A percentile compares a stretch with the other conserved stretches of the same genome.
These are phyloP conservation scores for Phenacoccus solenopsis DNA, from an alignment of 1,140 invertebrate species.

Conservation along the genomic window DNA sequence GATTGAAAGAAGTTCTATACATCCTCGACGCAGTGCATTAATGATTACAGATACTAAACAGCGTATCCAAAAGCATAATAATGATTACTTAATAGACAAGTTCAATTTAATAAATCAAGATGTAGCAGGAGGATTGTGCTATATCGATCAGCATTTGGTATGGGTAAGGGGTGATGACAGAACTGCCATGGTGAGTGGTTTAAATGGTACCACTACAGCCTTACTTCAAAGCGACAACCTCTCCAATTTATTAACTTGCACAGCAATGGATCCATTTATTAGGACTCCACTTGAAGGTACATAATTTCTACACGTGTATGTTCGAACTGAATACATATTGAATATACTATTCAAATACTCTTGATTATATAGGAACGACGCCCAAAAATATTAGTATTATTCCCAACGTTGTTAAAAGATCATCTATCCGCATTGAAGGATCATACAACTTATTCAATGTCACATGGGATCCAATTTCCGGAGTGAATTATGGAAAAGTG, in stretches of 20 bases:
- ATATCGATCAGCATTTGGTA: constrained; percentile 62
- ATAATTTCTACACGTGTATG: neutral
- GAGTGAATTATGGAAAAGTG: constrained; percentile 64
- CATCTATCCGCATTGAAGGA: constrained; percentile 51
- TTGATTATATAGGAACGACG: neutral
- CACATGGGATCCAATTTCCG: constrained; percentile 56
- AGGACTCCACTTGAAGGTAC: constrained; percentile 37
- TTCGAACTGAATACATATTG: neutral
- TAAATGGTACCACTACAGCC: constrained; percentile 59
- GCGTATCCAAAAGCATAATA: neutral
- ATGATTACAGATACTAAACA: neutral
- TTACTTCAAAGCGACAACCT: constrained; percentile 47
- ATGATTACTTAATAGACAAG: neutral
- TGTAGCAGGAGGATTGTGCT: constrained; percentile 46
- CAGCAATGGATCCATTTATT: constrained; percentile 54
- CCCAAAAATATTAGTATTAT: constrained; percentile 40
- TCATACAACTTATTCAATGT: constrained; percentile 63
- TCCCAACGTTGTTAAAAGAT: constrained; percentile 47
- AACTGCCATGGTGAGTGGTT: constrained; percentile 62
- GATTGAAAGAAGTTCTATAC: neutral
- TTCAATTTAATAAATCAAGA: constrained; percentile 5
- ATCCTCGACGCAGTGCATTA: neutral
- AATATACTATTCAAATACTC: too few species aligned
- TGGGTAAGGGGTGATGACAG: constrained; percentile 50
- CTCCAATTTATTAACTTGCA: constrained; percentile 51